Evolutionary conservation across 2,888 invertebrate genomes (phyloP), one percentile per base, ranked within the genome.

Genomic region (Acleris sparsana): DNA sequence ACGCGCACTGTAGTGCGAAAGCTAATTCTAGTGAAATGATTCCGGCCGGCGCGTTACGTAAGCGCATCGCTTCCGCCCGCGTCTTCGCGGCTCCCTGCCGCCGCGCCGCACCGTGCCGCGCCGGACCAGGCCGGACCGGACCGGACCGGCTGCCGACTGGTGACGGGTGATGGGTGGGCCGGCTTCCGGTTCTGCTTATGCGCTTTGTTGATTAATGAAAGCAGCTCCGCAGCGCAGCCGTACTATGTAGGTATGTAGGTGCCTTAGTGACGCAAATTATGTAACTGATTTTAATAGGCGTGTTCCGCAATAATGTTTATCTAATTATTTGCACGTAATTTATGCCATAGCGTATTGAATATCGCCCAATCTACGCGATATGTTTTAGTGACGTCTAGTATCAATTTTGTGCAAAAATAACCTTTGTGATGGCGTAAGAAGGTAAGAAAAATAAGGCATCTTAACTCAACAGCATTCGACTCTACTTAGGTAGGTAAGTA

Each of bases 21-120:
- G 58, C 49, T 51, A 61, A 59, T 63, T 52, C 44, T 46, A 68
- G 72, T 71, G 72, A 72, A 72, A 72, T 69, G 68, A 66, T 69
- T 68, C 68, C 67, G 69, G 58, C 53, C 51, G 65, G 57, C 51
- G 44, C 29, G 46, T 51, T 57, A 70, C 59, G 68, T 67, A 67
- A 69, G 58, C 64, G 69, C 18, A 53, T 29, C 48, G 62, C 66
- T 70, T 70, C 69, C 70, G 68, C 29, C 53, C 29, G 61, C 49
- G 33, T 39, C 13, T 39, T 55, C 39, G 49, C 53, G 39, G 63
- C 20, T 49, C 57, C 44, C 43, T 59, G n/a, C 52, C 39, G 29
- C 29, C 29, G 7, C 25, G 29, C 0, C 29, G 6, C 6, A 43
- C 48, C 51, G 62, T 5, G 20, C n/a, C 43, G 33, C 61, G 46